Evolutionary conservation across 2,888 invertebrate species (phyloP).

Genomic region (Anoncus sp.): DNA sequence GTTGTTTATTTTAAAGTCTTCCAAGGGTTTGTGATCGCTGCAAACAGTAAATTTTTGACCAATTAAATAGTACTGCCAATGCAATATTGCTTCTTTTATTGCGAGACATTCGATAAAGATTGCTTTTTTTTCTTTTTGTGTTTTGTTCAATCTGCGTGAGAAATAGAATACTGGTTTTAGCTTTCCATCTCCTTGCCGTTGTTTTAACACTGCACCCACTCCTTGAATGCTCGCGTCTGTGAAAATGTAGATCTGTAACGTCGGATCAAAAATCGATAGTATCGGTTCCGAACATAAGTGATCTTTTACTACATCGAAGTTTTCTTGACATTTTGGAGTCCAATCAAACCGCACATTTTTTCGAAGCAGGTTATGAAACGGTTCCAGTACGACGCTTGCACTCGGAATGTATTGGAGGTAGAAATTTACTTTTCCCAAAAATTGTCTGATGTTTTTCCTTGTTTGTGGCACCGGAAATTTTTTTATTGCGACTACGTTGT

Average conservation of each 20-base stretch:
- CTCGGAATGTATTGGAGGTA: constrained; percentile 52
- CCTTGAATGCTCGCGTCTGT: too few relatives aligned
- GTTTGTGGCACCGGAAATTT: constrained; percentile 24
- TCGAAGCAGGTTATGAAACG: constrained; percentile 50
- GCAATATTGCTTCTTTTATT: too few relatives aligned
- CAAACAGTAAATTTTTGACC: too few relatives aligned
- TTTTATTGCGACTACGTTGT: constrained; percentile 50
- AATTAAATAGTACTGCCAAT: too few relatives aligned
- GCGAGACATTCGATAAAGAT: too few relatives aligned
- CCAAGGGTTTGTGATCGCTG: too few relatives aligned
- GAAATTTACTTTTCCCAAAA: constrained; percentile 52
- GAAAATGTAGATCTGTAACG: constrained; percentile 47
- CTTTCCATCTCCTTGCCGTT: too few relatives aligned
- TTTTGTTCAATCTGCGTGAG: too few relatives aligned
- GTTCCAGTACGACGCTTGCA: constrained; percentile 37
- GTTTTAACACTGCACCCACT: too few relatives aligned
- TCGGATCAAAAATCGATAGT: constrained; percentile 54
- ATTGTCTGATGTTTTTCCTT: constrained; percentile 35
- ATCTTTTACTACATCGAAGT: constrained; percentile 50
- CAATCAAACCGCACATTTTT: constrained; percentile 50
- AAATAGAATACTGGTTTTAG: too few relatives aligned
- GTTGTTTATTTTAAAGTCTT: too few relatives aligned
- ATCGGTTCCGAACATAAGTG: constrained; percentile 48
- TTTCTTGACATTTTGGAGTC: constrained; percentile 50
- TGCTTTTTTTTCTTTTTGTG: too few relatives aligned